A percentile compares a stretch with the other conserved stretches of the same genome.
Evolutionary conservation across 2,113 vertebrate genomes (phyloP).

Genomic region (Rutilus rutilus): DNA sequence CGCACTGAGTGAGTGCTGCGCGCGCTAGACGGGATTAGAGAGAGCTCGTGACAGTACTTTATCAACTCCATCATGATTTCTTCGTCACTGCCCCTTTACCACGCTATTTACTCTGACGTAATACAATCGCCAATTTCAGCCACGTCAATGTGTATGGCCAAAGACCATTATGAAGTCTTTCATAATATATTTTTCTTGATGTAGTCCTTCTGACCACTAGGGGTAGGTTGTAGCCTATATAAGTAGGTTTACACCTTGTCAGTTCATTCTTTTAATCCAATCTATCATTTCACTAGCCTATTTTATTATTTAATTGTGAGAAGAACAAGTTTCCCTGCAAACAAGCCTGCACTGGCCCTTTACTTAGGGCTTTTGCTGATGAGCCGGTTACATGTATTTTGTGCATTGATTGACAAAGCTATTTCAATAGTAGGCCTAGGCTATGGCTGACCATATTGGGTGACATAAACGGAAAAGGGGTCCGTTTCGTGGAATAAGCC

Average conservation of each 20-base stretch:
- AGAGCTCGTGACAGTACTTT: constrained; percentile 11
- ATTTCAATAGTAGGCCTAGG: neutral
- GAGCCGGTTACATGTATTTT: too few species aligned
- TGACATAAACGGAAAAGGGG: neutral
- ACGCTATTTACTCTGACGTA: neutral
- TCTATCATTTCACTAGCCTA: too few species aligned
- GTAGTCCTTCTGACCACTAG: neutral
- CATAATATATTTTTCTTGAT: neutral
- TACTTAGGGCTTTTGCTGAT: too few species aligned
- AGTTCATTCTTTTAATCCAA: neutral
- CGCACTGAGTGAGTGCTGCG: neutral
- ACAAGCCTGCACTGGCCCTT: too few species aligned
- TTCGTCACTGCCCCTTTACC: neutral
- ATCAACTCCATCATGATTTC: neutral
- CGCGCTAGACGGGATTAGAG: neutral
- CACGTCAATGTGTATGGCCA: neutral
- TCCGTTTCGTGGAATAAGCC: neutral
- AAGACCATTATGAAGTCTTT: neutral
- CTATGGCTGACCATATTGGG: neutral
- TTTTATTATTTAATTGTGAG: neutral
- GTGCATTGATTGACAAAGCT: neutral
- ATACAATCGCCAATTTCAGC: neutral
- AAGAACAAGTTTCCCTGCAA: too few species aligned
- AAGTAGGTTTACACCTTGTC: neutral
- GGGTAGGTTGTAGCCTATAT: neutral